Conservation (phyloP, 2,113 vertebrate species). For the Cranoglanis bouderius region DNA sequence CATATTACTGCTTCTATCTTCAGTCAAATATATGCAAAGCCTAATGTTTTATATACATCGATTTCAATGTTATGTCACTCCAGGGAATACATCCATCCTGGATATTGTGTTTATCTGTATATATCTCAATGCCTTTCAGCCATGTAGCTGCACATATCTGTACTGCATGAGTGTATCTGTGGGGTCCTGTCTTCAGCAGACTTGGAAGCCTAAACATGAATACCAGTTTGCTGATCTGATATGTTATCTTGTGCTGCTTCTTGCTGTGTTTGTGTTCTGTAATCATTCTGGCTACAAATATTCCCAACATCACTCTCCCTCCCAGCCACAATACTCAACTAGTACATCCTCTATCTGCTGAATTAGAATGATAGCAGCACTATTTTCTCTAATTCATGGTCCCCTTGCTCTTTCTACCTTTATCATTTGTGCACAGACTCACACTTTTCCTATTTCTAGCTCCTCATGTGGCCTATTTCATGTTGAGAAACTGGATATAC, state of each 20-base stretch:
- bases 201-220: background rate
- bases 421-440: constrained; percentile 20
- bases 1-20: background rate
- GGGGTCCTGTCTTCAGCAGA: background rate
- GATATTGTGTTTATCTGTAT: constrained; percentile 13
- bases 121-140: background rate
- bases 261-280: constrained; percentile 11
- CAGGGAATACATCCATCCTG: constrained; percentile 19
- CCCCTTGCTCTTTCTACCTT: background rate
- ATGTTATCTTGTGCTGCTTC: constrained; percentile 7
- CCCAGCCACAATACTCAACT: background rate
- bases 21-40: constrained; percentile 21
- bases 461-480: constrained; percentile 2
- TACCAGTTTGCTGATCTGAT: constrained; percentile 21
- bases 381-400: constrained; percentile 16
- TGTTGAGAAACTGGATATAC: constrained; percentile 21
- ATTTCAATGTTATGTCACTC: background rate
- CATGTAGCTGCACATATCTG: background rate
- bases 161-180: background rate
- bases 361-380: constrained; percentile 32
- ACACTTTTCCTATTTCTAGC: constrained; percentile 12
- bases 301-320: background rate
- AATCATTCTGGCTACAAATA: constrained; percentile 23
- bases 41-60: background rate
- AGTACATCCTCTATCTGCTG: constrained; percentile 11